Evolutionary conservation across 1,140 invertebrate species (phyloP).

Genomic region (Trichoplusia ni): DNA sequence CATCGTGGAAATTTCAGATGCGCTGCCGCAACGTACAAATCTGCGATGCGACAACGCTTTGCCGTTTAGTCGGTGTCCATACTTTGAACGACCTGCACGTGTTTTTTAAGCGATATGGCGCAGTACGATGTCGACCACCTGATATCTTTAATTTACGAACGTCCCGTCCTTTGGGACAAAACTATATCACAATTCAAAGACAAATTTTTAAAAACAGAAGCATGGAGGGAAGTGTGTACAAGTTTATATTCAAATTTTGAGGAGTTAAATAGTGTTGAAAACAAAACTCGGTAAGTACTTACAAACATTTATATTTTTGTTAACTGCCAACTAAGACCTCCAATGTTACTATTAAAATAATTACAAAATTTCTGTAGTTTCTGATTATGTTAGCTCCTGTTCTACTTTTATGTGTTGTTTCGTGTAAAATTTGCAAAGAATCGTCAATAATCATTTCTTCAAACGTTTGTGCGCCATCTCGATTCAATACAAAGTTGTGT

Average conservation of each 20-base stretch:
- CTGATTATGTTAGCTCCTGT: slow-evolving; percentile 33
- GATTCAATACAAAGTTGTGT: slow-evolving; percentile 42
- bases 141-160: slow-evolving; percentile 23
- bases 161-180: slow-evolving; percentile 32
- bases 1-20: slow-evolving; percentile 3
- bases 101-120: slow-evolving; percentile 5
- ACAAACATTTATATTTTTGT: slow-evolving; percentile 31
- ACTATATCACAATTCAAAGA: slow-evolving; percentile 29
- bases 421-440: slow-evolving; percentile 32
- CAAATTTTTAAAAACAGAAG: slow-evolving; percentile 31
- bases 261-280: slow-evolving; percentile 28
- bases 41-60: slow-evolving; percentile 5
- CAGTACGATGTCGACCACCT: slow-evolving; percentile 26
- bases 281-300: slow-evolving; percentile 35
- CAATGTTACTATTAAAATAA: slow-evolving; percentile 40
- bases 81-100: slow-evolving; percentile 7
- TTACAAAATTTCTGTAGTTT: slow-evolving; percentile 35
- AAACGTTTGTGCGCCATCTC: slow-evolving; percentile 33
- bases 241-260: slow-evolving; percentile 36
- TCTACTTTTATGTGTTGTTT: slow-evolving; percentile 30
- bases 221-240: slow-evolving; percentile 31
- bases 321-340: slow-evolving; percentile 36
- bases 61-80: slow-evolving; percentile 10
- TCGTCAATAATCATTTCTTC: slow-evolving; percentile 40
- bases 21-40: slow-evolving; percentile 12